These are phyloP conservation scores for Horisme vitalbata DNA, from an alignment of 2,888 invertebrate species.

Conservation along the genomic window DNA sequence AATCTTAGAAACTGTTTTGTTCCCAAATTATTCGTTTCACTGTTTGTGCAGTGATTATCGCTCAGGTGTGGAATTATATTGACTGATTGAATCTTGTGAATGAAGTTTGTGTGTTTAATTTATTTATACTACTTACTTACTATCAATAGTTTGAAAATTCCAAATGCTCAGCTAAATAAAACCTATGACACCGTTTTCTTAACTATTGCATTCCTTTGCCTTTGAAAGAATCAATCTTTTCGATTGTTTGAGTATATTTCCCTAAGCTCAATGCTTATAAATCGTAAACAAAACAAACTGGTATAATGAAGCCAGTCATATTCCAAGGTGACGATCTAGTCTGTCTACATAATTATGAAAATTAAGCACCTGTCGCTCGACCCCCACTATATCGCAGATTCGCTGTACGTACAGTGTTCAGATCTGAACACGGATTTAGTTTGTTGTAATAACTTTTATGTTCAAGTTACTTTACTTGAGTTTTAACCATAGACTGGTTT, in stretches of 20 bases:
- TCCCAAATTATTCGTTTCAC: constrained; percentile 7
- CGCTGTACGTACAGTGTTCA: constrained; percentile 3
- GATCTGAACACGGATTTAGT: background rate
- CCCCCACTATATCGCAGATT: constrained; percentile 2
- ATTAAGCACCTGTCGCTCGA: constrained; percentile 19
- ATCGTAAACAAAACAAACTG: constrained; percentile 17
- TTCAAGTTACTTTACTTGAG: background rate
- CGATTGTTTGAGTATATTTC: background rate
- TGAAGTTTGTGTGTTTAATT: background rate
- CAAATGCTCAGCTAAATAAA: no score
- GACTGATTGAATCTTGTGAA: background rate
- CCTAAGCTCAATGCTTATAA: background rate
- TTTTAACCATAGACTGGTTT: constrained; percentile 14
- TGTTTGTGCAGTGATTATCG: constrained; percentile 15
- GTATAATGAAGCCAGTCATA: constrained; percentile 31
- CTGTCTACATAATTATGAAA: constrained; percentile 18
- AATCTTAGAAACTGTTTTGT: no score
- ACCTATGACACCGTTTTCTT: no score
- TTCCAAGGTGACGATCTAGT: constrained; percentile 35
- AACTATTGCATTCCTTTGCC: background rate
- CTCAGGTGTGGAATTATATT: constrained; percentile 1
- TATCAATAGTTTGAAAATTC: no score
- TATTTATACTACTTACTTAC: background rate
- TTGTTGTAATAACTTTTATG: no score
- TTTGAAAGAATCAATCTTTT: background rate